Percentiles rank a stretch among this genome's conserved stretches.
Evolutionary conservation across 2,797 vertebrate genomes (phyloP).

Genomic region (Acrossocheilus fasciatus): DNA sequence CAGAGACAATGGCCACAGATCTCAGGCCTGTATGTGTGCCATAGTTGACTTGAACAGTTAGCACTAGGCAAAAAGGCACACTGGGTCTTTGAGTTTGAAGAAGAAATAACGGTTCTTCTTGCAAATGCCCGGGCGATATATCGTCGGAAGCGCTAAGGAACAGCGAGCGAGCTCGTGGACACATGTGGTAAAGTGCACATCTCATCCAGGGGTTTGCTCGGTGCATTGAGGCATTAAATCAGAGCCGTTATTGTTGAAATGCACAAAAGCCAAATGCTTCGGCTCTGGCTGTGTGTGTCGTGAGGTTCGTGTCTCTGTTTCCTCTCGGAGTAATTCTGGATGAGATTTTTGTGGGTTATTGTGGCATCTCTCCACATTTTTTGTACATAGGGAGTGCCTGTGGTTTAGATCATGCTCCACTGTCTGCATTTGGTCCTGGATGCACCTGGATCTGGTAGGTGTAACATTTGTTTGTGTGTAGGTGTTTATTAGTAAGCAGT

Average conservation of each 20-base stretch:
- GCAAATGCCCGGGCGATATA: neutral
- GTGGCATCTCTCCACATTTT: conserved; percentile 1
- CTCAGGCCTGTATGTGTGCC: conserved; percentile 34
- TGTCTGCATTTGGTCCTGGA: conserved; percentile 4
- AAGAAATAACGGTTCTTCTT: conserved; percentile 1
- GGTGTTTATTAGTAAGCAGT: neutral
- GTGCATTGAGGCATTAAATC: conserved; percentile 24
- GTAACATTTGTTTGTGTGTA: neutral
- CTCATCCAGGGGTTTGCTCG: conserved; percentile 16
- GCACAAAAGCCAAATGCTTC: neutral
- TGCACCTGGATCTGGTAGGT: conserved; percentile 31
- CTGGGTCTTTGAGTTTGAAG: neutral
- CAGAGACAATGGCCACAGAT: conserved; percentile 63
- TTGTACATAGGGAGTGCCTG: conserved; percentile 14
- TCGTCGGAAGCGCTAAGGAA: neutral
- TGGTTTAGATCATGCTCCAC: neutral
- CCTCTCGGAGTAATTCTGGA: neutral
- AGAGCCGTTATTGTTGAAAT: conserved; percentile 1
- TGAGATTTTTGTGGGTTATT: conserved; percentile 16
- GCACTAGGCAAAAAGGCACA: neutral
- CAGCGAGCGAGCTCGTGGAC: neutral
- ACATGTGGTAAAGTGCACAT: conserved; percentile 18
- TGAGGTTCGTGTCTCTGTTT: neutral
- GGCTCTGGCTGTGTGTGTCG: neutral
- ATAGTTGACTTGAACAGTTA: neutral